phyloP scores from a whole-genome alignment of 2,888 invertebrate genomes.

The Cataglyphis livida region DNA sequence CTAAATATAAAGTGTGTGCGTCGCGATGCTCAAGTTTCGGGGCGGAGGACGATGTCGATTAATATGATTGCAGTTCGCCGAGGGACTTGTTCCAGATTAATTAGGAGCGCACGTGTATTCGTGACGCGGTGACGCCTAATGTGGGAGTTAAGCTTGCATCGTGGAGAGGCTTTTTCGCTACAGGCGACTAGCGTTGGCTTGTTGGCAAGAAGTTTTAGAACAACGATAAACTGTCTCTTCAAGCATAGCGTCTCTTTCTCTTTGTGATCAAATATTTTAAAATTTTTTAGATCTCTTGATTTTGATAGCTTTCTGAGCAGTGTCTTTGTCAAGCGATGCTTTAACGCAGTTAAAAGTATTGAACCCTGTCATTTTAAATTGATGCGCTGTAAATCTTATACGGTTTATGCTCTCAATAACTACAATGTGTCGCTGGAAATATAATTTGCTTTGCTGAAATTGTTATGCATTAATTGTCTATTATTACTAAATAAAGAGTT shows the following conservation, averaged over 20 bases:
- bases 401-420: background rate
- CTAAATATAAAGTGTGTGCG: conserved; percentile 68
- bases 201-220: conserved; percentile 20
- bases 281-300: conserved; percentile 15
- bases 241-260: background rate
- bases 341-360: conserved; percentile 6
- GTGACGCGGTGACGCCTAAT: conserved; percentile 7
- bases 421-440: background rate
- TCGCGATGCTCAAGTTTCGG: conserved; percentile 64
- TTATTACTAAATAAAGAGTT: conserved; percentile 32
- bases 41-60: conserved; percentile 54
- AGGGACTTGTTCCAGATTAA: conserved; percentile 37
- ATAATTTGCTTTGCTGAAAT: conserved; percentile 29
- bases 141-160: conserved; percentile 32
- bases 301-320: background rate
- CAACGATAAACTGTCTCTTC: conserved; percentile 20
- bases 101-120: conserved; percentile 36
- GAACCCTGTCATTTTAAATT: conserved; percentile 16
- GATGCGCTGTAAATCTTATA: conserved; percentile 15
- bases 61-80: conserved; percentile 64
- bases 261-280: conserved; percentile 15
- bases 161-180: conserved; percentile 10
- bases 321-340: conserved; percentile 19
- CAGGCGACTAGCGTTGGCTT: background rate
- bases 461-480: conserved; percentile 29